Conservation (phyloP, 2,113 vertebrate species). For the Malurus cyaneus region DNA sequence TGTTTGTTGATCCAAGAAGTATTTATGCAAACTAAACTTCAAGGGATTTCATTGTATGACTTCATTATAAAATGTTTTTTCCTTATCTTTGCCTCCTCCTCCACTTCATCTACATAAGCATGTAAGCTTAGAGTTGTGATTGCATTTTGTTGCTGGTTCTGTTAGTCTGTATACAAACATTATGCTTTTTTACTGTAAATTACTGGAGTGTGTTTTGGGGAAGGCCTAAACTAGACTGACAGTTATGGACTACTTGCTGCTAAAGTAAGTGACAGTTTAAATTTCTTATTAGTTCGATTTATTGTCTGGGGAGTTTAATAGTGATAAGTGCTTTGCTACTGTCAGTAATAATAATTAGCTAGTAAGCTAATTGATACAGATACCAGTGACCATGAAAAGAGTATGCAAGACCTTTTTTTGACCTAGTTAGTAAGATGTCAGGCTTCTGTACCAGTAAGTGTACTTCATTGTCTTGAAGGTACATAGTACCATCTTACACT, state of each 20-base stretch:
- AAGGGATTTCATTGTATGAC: neutral
- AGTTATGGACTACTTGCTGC: neutral
- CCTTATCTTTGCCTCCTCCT: neutral
- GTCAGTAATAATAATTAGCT: neutral
- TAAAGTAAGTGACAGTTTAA: neutral
- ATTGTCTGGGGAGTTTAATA: neutral
- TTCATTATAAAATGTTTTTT: neutral
- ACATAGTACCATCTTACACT: neutral
- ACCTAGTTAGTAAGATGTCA: neutral
- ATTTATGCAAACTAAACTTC: neutral
- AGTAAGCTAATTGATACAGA: neutral
- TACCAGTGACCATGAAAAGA: neutral
- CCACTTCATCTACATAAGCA: neutral
- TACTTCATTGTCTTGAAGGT: neutral
- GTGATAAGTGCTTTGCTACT: neutral
- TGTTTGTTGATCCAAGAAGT: neutral
- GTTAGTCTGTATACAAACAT: neutral
- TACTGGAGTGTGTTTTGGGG: neutral
- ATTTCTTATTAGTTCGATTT: neutral
- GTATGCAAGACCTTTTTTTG: neutral
- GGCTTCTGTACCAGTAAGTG: neutral
- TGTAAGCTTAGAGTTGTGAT: neutral
- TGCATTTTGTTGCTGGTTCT: neutral
- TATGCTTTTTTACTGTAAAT: neutral
- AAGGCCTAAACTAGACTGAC: neutral